Base-by-base conservation (phyloP, 1,140 invertebrate genomes). In the Polypedilum vanderplanki region DNA sequence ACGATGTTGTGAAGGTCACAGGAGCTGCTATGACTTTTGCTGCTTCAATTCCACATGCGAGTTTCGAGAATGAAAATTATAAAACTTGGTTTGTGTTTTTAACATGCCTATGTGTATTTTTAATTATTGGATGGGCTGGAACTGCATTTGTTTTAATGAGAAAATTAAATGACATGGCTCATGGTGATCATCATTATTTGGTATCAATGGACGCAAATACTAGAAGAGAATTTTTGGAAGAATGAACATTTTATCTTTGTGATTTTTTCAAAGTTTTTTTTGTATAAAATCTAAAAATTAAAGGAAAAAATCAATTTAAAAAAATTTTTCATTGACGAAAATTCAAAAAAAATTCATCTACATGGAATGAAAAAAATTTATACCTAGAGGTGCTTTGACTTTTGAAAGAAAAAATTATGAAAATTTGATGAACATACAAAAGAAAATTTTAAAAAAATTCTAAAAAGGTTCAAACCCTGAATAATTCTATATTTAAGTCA, bases 161-260 rank as follows among this genome's bases (percentile, higher is more conserved):
- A 15, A 57, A 57, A 57, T n/a, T 57, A n/a, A 57, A 57, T 57
- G 46, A 57, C 12, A 57, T 57, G 12, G n/a, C 46, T 15, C 46
- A 57, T 57, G 46, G 46, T 57, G 46, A 57, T 57, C 46, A 57
- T 12, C 46, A 57, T 57, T 57, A 57, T 15, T 57, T 57, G 46
- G 46, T 57, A 12, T 57, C 46, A 4, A 57, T 57, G 46, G 46
- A 57, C 15, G n/a, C 46, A 12, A 57, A 57, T 15, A 57, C 10
- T 57, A 57, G 46, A 15, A 0, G 46, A 57, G 46, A 57, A 15
- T 57, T 57, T 57, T 57, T 57, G n/a, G 46, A 57, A 15, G 46
- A 57, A 57, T 57, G n/a, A 46, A 33, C 24, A 33, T 3, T 5
- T 33, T 33, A 3, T 33, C 5, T 33, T 33, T 33, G 24, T 33